phyloP scores from a whole-genome alignment of 2,113 vertebrate genomes.

The Hemiscyllium ocellatum region DNA sequence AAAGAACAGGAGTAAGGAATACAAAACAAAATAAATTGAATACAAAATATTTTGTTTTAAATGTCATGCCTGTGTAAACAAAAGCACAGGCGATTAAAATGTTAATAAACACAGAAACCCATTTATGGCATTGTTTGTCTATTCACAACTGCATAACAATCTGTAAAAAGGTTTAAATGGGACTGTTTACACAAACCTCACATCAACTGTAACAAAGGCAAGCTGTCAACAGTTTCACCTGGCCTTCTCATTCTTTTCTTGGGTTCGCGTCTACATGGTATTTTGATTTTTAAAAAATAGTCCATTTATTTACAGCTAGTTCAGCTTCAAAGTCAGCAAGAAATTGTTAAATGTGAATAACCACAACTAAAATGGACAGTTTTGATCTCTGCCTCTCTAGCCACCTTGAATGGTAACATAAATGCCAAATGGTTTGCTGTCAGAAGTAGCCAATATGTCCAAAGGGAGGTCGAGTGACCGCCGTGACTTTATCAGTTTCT shows the following conservation, averaged over 20 bases:
- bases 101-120: conserved; percentile 29
- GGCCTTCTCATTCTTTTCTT: not conserved
- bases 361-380: not conserved
- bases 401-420: not conserved
- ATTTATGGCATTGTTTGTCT: conserved; percentile 33
- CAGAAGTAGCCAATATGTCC: not conserved
- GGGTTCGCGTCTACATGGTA: not conserved
- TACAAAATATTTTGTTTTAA: conserved; percentile 28
- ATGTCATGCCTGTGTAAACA: conserved; percentile 30
- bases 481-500: not conserved
- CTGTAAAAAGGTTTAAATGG: conserved; percentile 8
- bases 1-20: not conserved
- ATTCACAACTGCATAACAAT: conserved; percentile 8
- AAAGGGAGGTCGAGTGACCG: not conserved
- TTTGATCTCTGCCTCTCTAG: not conserved
- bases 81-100: conserved; percentile 22
- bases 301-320: not conserved
- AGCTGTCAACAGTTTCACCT: conserved; percentile 23
- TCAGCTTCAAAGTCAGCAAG: not conserved
- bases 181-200: conserved; percentile 16
- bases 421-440: not conserved
- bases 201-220: not conserved
- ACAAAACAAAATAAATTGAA: conserved; percentile 36
- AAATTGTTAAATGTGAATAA: not conserved
- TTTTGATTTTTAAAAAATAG: conserved; percentile 43